These are phyloP conservation scores for Hyla sarda DNA, from an alignment of 2,113 vertebrate genomes.

Conservation along the genomic window DNA sequence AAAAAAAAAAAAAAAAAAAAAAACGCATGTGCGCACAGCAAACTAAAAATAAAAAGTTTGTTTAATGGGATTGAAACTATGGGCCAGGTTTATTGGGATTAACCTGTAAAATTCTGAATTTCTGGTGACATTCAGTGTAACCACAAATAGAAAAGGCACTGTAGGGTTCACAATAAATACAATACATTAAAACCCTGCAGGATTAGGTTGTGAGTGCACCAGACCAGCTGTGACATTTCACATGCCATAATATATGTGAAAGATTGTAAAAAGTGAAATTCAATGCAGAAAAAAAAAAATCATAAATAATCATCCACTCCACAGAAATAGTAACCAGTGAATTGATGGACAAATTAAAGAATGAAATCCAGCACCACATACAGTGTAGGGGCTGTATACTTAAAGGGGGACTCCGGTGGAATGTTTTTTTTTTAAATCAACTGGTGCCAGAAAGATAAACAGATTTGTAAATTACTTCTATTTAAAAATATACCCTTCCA, in stretches of 20 bases:
- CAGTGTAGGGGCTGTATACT: background rate
- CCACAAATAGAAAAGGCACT: conserved; percentile 30
- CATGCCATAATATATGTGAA: background rate
- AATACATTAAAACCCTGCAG: conserved; percentile 22
- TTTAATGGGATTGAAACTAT: background rate
- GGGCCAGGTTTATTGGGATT: background rate
- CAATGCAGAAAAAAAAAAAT: too few species aligned
- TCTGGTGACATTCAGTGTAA: background rate
- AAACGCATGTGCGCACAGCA: background rate
- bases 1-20: too few species aligned
- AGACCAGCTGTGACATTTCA: background rate
- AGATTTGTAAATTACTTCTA: too few species aligned
- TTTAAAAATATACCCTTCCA: too few species aligned
- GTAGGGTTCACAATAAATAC: conserved; percentile 15
- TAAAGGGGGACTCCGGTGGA: background rate
- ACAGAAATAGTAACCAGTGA: conserved; percentile 16
- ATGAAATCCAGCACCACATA: background rate
- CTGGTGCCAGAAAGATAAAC: too few species aligned
- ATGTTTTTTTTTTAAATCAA: too few species aligned
- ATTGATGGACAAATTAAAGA: background rate
- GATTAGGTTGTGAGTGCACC: background rate
- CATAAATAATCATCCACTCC: too few species aligned
- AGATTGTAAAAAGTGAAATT: too few species aligned
- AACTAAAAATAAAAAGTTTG: background rate
- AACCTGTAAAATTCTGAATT: background rate